Conservation (phyloP, 2,113 vertebrate species). For the Platysteira castanea region DNA sequence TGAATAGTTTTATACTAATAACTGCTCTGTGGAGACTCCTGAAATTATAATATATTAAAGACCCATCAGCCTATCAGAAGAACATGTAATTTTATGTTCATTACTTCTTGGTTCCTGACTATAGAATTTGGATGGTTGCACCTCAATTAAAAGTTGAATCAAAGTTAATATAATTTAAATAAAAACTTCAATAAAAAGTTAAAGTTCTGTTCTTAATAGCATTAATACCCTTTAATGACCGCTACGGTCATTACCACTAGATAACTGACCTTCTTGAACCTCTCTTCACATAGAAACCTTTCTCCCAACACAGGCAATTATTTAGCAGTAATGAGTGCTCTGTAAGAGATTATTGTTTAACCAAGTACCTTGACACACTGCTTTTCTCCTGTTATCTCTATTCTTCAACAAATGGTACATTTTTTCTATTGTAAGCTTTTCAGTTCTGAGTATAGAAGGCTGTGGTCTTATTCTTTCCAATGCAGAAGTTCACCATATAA, state of each 20-base stretch:
- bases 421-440: conserved; percentile 57
- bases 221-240: conserved; percentile 73
- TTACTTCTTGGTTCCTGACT: conserved; percentile 71
- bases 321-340: conserved; percentile 63
- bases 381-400: conserved; percentile 37
- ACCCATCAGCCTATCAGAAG: conserved; percentile 70
- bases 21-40: conserved; percentile 69
- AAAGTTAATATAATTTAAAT: conserved; percentile 79
- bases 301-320: conserved; percentile 67
- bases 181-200: conserved; percentile 79
- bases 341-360: conserved; percentile 66
- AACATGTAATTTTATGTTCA: conserved; percentile 78
- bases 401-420: conserved; percentile 54
- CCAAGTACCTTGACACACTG: conserved; percentile 60
- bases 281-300: conserved; percentile 64
- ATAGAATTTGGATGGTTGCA: conserved; percentile 77
- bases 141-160: conserved; percentile 79
- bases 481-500: conserved; percentile 19
- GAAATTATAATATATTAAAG: conserved; percentile 77
- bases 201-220: conserved; percentile 75
- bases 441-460: conserved; percentile 29
- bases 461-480: conserved; percentile 21
- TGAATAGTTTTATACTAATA: conserved; percentile 67
- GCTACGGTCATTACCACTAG: conserved; percentile 71
- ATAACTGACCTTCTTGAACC: conserved; percentile 72